Base-by-base conservation (phyloP, 2,113 vertebrate genomes). In the Brienomyrus brachyistius region DNA sequence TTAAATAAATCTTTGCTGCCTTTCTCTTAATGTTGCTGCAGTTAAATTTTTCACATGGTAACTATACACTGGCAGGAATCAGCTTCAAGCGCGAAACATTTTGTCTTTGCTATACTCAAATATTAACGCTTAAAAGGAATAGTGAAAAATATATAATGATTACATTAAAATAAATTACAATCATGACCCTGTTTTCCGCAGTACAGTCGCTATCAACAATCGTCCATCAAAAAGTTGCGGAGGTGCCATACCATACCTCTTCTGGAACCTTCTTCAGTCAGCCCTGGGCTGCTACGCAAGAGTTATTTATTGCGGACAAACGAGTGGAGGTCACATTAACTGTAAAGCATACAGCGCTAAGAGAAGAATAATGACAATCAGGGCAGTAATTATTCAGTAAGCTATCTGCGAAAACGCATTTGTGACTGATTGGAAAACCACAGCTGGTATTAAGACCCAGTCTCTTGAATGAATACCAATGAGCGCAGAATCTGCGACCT, bases 221-320 rank as follows among this genome's bases (percentile, higher is more conserved):
- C 17, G 6, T 62, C 52, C 86, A 88, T 88, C 66, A 83, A 80
- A 54, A 88, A 15, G 4, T 51, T 59, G 51, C 19, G 2, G 40
- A 31, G 51, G 62, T 40, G 17, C 27, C 15, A 35, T 21, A 47
- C 52, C 21, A 2, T 21, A 74, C 40, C 43, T 27, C 54, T 45
- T 70, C 56, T 56, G 27, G 83, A 27, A 17, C n/a, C 27, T 51
- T 66, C 82, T 70, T 70, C 80, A 90, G 45, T 89, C 50, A 84
- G 89, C 80, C 52, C 54, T 10, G 40, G 43, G 43, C 80, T 8
- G 31, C 7, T 84, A 84, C 15, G 48, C 21, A 31, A 54, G 13
- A 86, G 89, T 66, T 70, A 86, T 90, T 90, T 86, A 50, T 51
- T 50, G n/a, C 19, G 74, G 56, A 90, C 89, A 90, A 54, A 54